phyloP scores from a whole-genome alignment of 1,140 invertebrate species.

The Platorchestia sp. region DNA sequence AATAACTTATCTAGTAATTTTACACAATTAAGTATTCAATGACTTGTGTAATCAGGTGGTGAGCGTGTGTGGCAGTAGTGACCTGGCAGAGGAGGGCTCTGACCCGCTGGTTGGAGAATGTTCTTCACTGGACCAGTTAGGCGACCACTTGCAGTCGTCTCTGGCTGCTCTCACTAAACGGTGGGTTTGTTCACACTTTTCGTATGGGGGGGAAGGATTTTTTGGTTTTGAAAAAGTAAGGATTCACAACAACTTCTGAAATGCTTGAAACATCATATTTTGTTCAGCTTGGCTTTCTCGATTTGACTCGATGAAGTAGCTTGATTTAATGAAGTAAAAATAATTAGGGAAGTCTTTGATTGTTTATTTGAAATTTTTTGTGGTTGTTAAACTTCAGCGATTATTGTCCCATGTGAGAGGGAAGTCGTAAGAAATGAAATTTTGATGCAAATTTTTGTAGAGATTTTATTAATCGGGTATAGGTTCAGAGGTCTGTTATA shows the following conservation, averaged over 20 bases:
- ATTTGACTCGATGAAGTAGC: not conserved
- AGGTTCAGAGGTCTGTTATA: not conserved
- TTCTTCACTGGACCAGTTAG: slow-evolving; percentile 6
- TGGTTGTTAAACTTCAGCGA: not conserved
- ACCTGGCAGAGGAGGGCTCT: not conserved
- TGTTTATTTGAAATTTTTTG: not conserved
- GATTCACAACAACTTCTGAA: not conserved
- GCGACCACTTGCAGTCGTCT: not conserved
- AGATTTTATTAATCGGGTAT: not conserved
- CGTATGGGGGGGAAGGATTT: not conserved
- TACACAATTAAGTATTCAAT: not conserved
- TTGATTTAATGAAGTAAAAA: not conserved
- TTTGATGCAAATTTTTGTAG: not conserved
- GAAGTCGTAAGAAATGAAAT: not conserved
- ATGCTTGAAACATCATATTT: not conserved
- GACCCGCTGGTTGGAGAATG: slow-evolving; percentile 8
- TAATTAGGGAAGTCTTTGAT: not conserved
- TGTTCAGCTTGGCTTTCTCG: not conserved
- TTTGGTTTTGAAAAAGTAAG: not conserved
- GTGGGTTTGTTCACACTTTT: not conserved
- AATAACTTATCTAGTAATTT: not conserved
- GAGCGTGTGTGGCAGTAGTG: slow-evolving; percentile 18
- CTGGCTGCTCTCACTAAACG: slow-evolving; percentile 26
- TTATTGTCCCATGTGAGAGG: not conserved
- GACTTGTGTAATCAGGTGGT: not conserved